These are phyloP conservation scores for Tachycineta bicolor DNA, from an alignment of 2,113 vertebrate genomes.

Conservation along the genomic window DNA sequence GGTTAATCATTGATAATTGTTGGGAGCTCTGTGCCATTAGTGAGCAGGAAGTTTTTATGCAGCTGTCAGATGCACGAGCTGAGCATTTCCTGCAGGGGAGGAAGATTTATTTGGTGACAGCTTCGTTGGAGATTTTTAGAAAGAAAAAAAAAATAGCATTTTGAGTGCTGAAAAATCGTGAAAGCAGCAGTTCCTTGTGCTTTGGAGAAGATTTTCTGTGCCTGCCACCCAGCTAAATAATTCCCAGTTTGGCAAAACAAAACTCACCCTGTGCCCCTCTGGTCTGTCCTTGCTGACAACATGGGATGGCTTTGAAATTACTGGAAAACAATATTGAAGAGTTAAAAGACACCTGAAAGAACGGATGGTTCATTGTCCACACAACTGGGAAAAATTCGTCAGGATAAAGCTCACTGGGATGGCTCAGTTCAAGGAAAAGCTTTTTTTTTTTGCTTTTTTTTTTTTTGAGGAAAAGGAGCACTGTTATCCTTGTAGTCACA, in stretches of 20 bases:
- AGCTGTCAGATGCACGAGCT: conserved; percentile 50
- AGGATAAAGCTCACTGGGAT: background rate
- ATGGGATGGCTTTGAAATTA: background rate
- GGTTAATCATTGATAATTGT: background rate
- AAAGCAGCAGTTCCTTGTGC: background rate
- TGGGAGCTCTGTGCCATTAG: background rate
- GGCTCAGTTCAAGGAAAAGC: background rate
- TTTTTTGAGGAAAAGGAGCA: background rate
- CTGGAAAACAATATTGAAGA: background rate
- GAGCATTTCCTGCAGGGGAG: conserved; percentile 13
- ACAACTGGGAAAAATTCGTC: background rate
- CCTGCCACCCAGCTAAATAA: background rate
- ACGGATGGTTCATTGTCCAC: background rate
- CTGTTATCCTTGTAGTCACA: background rate
- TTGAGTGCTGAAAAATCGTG: background rate
- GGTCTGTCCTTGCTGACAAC: background rate
- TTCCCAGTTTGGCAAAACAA: background rate
- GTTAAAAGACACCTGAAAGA: background rate
- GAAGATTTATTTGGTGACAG: background rate
- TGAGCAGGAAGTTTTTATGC: conserved; percentile 28
- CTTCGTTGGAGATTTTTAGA: background rate
- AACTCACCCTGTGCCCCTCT: background rate
- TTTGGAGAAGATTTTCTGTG: background rate
- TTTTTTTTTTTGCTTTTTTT: background rate
- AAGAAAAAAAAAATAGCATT: background rate